A percentile compares a stretch with the other conserved stretches of the same genome.
phyloP scores from a whole-genome alignment of 2,888 invertebrate species.

The Chouioia cunea region DNA sequence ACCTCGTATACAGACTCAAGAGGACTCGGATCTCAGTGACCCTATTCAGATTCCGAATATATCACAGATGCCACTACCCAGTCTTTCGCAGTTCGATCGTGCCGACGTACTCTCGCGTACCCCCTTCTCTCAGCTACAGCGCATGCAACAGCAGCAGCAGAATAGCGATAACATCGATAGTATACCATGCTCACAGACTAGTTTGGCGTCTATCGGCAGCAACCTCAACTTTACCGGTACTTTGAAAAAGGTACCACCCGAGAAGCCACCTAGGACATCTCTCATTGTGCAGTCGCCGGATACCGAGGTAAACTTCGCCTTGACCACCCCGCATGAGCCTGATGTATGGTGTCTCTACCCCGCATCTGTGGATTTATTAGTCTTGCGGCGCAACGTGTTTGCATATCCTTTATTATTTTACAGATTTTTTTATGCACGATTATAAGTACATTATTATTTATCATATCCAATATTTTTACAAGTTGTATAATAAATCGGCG shows the following conservation, averaged over 20 bases:
- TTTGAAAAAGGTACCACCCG: conserved; percentile 65
- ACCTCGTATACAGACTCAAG: conserved; percentile 56
- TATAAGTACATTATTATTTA: no score
- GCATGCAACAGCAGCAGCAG: conserved; percentile 1
- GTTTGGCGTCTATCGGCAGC: conserved; percentile 40
- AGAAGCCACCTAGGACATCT: conserved; percentile 66
- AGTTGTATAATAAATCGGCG: neutral
- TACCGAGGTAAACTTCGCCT: conserved; percentile 61
- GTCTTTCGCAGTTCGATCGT: conserved; percentile 62
- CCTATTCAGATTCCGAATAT: conserved; percentile 55
- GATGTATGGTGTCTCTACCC: neutral
- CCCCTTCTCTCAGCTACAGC: conserved; percentile 59
- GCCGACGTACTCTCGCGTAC: conserved; percentile 56
- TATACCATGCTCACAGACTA: conserved; percentile 48
- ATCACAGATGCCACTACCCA: conserved; percentile 63
- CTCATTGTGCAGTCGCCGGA: conserved; percentile 65
- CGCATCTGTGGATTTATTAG: neutral
- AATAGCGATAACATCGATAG: conserved; percentile 54
- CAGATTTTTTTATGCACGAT: no score
- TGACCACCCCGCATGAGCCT: neutral
- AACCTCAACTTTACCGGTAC: conserved; percentile 59
- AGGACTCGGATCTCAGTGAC: conserved; percentile 48
- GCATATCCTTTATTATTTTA: neutral
- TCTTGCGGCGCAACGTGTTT: neutral
- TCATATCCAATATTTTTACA: neutral